Evolutionary conservation across 2,113 vertebrate genomes (phyloP), one percentile per base, ranked within the genome.

Genomic region (Suricata suricatta): DNA sequence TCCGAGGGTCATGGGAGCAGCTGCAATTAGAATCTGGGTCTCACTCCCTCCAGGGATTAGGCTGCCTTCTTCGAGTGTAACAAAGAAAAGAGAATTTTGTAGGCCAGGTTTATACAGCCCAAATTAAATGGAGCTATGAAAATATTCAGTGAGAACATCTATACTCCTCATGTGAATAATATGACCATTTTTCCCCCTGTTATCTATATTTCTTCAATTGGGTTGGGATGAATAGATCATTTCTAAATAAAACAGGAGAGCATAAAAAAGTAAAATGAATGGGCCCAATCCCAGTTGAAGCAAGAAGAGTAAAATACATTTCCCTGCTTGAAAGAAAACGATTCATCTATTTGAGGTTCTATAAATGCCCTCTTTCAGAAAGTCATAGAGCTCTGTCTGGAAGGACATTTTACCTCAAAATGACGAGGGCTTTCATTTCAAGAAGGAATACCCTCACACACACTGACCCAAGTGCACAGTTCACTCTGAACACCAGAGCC

Each of bases 281-380:
- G 97, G 96, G 93, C 81, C 90, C 97, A 96, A 97, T 97, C 96
- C 96, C 71, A 93, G 93, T 93, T 88, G 97, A 98, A 97, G 97
- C 95, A 97, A 96, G 93, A 96, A 98, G 97, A 98, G 95, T 96
- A 92, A 98, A 98, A 98, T 95, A 98, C 97, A 98, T 98, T 98
- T 98, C 71, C 88, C 95, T 98, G 97, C 94, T 98, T 98, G 96
- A 98, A 98, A 97, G 97, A 95, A 98, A 98, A 88, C 66, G 90
- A 98, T 98, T 98, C 95, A 98, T 97, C 97, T 97, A 82, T 95
- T 93, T 96, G 97, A 97, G 97, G 94, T 94, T 96, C 97, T 94
- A 72, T 96, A 97, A 98, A 97, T 96, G 96, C 64, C 88, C 92
- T 97, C 93, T 97, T 97, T 96, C 90, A 97, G 96, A 96, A 96